These are phyloP conservation scores for Vicugna pacos DNA, from an alignment of 2,113 vertebrate species.

Conservation along the genomic window DNA sequence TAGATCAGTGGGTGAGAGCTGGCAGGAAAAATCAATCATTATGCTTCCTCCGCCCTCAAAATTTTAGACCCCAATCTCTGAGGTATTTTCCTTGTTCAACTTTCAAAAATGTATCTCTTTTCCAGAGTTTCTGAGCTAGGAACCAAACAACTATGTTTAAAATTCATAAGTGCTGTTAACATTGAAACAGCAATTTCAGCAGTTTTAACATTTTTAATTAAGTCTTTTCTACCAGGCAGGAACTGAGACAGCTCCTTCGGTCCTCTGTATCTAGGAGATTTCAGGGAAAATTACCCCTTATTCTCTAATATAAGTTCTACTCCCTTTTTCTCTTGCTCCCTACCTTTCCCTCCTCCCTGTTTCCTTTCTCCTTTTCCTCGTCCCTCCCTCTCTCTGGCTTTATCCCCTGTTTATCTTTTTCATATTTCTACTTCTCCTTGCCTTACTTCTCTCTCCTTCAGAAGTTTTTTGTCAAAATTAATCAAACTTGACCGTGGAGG, in stretches of 20 bases:
- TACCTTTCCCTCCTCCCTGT: background rate
- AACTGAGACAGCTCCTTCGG: background rate
- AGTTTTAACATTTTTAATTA: conserved; percentile 52
- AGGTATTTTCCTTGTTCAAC: background rate
- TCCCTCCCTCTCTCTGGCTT: background rate
- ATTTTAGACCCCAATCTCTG: background rate
- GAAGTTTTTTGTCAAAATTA: conserved; percentile 34
- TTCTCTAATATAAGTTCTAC: background rate
- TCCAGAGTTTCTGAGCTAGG: background rate
- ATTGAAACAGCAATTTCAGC: conserved; percentile 25
- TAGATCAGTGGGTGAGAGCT: background rate
- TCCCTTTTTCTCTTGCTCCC: background rate
- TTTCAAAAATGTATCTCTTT: conserved; percentile 3
- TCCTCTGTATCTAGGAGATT: background rate
- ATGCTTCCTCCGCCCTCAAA: background rate
- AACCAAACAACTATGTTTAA: background rate
- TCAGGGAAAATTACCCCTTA: background rate
- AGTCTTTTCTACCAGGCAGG: conserved; percentile 52
- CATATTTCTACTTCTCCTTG: background rate
- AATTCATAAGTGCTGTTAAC: conserved; percentile 39
- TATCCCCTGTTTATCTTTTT: background rate
- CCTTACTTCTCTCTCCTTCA: background rate
- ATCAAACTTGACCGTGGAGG: background rate
- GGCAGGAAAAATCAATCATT: background rate
- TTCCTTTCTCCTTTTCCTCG: background rate